Base-by-base conservation (phyloP, 2,113 vertebrate genomes). In the Ancistrus triradiatus region DNA sequence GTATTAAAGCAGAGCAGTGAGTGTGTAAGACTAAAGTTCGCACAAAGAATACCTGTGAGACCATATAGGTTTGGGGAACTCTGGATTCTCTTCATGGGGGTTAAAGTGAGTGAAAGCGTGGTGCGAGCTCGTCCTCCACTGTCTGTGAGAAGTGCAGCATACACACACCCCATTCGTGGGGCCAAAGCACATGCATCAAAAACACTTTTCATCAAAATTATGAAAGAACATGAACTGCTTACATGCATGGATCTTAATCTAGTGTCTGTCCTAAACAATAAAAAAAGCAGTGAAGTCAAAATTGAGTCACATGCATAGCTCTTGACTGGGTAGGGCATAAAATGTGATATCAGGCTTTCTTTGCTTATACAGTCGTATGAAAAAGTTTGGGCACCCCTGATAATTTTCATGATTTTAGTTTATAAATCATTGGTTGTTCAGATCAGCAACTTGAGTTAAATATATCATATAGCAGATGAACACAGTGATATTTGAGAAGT, bases 11-110 rank as follows among this genome's bases (percentile, higher is more conserved):
- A 13, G 4, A 66, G 52, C 4, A 31, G 52, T 9, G 14, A 15
- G 21, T 22, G 33, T 66, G 53, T n/a, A n/a, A n/a, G 21, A 14
- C 43, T 58, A 8, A 8, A 48, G 46, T 10, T 1, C 19, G 5
- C 14, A 74, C 74, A 64, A 72, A 40, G 75, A 86, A 86, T 92
- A 93, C 90, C 91, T 93, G 87, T 77, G 64, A 88, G 75, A 85
- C 89, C 61, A 69, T 28, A 88, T 1, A 93, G 89, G 85, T 91
- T 92, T 84, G 90, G 91, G 83, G 90, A 92, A 85, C 90, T 93
- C 70, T 93, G 91, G 74, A 91, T 87, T 80, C 90, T 92, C 90
- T 92, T 93, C 90, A 92, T 89, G 74, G 90, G 85, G 78, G 89
- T 90, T 89, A 93, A 83, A 72, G 85, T 91, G 73, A 93, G 90